phyloP scores from a whole-genome alignment of 92 coral and sea anemone genomes.

The Bergia sp. region DNA sequence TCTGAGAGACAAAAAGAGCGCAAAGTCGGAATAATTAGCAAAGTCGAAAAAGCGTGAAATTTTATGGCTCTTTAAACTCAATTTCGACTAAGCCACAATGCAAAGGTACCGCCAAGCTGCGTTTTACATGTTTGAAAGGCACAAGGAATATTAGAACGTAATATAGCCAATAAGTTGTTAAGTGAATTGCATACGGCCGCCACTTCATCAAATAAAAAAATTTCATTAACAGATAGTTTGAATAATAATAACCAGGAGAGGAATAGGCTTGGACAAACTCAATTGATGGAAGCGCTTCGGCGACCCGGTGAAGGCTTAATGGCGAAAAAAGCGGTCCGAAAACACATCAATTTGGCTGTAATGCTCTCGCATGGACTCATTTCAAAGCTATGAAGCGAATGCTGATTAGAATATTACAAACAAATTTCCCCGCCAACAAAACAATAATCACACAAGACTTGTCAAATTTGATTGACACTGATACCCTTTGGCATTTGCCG shows the following conservation, averaged over 20 bases:
- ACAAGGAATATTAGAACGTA: conserved; percentile 67
- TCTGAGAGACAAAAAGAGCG: conserved; percentile 54
- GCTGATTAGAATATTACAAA: conserved; percentile 93
- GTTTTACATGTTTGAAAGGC: conserved; percentile 56
- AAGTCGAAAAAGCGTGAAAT: conserved; percentile 70
- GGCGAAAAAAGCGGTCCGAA: conserved; percentile 48
- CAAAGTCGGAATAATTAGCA: conserved; percentile 44
- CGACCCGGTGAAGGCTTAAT: conserved; percentile 39
- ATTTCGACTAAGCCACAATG: conserved; percentile 67
- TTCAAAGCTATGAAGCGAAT: conserved; percentile 69
- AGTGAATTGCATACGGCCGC: conserved; percentile 79
- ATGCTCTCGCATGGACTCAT: conserved; percentile 58
- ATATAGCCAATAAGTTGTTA: conserved; percentile 89
- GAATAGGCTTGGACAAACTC: conserved; percentile 26
- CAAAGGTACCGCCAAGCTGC: conserved; percentile 61
- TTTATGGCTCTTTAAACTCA: conserved; percentile 62
- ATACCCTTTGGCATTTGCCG: conserved; percentile 77
- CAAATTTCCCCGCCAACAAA: conserved; percentile 91
- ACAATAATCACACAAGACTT: conserved; percentile 87
- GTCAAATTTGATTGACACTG: conserved; percentile 93
- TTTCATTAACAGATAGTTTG: conserved; percentile 83
- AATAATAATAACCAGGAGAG: conserved; percentile 59
- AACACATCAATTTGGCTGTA: conserved; percentile 50
- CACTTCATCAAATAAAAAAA: conserved; percentile 94
- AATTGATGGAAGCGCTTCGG: conserved; percentile 24